Conservation (phyloP, 2,888 invertebrate genomes). For the Cremastinae sp. region DNA sequence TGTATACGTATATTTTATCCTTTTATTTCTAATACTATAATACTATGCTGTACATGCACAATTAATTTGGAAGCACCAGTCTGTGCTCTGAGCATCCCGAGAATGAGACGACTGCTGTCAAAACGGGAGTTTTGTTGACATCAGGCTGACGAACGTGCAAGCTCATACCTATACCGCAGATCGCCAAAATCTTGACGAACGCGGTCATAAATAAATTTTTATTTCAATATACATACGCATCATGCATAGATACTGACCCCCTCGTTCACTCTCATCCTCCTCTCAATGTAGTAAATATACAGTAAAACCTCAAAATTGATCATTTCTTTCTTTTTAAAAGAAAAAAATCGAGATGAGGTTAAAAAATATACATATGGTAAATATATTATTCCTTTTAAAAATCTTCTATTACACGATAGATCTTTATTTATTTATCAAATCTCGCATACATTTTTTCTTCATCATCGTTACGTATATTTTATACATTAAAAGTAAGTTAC, state of each 20-base stretch:
- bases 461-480: slow-evolving; percentile 35
- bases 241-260: slow-evolving; percentile 14
- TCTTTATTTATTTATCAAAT: slow-evolving; percentile 51
- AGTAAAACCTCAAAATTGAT: too few species aligned
- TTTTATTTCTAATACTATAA: background rate
- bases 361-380: too few species aligned
- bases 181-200: slow-evolving; percentile 55
- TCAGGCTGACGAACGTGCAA: slow-evolving; percentile 60
- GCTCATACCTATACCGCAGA: slow-evolving; percentile 61
- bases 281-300: too few species aligned
- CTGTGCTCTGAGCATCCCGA: slow-evolving; percentile 61
- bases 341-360: too few species aligned
- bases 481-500: slow-evolving; percentile 13
- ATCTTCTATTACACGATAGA: slow-evolving; percentile 15
- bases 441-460: slow-evolving; percentile 21
- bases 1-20: too few species aligned
- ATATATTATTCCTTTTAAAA: slow-evolving; percentile 12
- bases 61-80: slow-evolving; percentile 28
- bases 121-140: slow-evolving; percentile 44
- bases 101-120: slow-evolving; percentile 60
- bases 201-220: background rate
- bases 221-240: slow-evolving; percentile 5
- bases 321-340: too few species aligned
- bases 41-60: background rate
- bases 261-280: slow-evolving; percentile 45